These are phyloP conservation scores for Pelagia noctiluca DNA, from an alignment of 30 jellyfish, hydroid and myxozoan species.

Conservation along the genomic window DNA sequence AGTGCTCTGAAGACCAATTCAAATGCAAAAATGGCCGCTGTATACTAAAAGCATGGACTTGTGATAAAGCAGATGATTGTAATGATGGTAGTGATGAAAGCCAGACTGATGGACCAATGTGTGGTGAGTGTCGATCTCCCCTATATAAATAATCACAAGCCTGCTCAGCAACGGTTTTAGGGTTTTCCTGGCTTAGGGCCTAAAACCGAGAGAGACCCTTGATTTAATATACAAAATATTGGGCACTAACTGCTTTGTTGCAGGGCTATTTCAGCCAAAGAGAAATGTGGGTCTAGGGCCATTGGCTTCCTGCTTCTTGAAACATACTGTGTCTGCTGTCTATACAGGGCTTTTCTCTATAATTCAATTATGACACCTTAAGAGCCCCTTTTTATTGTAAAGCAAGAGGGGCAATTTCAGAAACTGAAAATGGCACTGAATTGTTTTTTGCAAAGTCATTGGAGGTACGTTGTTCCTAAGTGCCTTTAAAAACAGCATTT, in stretches of 20 bases:
- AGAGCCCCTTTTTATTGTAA: too few species aligned
- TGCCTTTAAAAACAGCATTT: background rate
- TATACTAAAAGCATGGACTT: constrained; percentile 54
- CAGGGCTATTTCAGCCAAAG: background rate
- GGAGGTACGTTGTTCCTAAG: background rate
- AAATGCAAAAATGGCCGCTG: constrained; percentile 66
- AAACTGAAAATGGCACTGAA: background rate
- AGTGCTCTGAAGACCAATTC: constrained; percentile 31
- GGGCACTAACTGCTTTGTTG: background rate
- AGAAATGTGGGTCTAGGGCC: background rate
- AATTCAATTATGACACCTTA: too few species aligned
- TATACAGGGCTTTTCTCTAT: too few species aligned
- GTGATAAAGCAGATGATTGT: constrained; percentile 83
- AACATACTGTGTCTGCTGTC: too few species aligned
- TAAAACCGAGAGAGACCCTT: background rate
- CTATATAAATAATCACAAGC: background rate
- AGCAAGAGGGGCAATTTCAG: too few species aligned
- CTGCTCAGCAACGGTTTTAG: background rate
- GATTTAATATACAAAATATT: background rate
- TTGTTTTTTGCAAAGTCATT: background rate
- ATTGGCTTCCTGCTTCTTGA: too few species aligned
- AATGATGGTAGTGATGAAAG: constrained; percentile 74
- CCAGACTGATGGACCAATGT: constrained; percentile 13
- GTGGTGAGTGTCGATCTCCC: background rate
- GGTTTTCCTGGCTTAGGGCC: too few species aligned